phyloP scores from a whole-genome alignment of 2,113 vertebrate species.

The Petrocephalus zakoni region DNA sequence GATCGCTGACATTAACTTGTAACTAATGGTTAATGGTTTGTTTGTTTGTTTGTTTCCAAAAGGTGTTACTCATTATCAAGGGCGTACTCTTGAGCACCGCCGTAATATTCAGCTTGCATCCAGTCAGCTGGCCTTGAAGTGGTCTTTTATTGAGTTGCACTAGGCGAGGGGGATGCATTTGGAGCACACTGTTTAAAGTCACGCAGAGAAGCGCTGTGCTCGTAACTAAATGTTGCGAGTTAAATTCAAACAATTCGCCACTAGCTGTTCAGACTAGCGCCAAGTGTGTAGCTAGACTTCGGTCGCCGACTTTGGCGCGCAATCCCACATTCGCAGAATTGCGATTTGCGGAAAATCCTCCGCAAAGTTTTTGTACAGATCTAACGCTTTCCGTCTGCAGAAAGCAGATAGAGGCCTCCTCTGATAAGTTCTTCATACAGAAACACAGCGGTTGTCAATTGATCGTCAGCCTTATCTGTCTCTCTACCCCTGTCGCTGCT shows the following conservation, averaged over 20 bases:
- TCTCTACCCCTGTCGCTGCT: neutral
- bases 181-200: neutral
- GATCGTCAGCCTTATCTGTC: neutral
- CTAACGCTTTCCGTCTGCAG: neutral
- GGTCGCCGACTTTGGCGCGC: neutral
- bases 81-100: neutral
- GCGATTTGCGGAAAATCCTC: slow-evolving; percentile 5
- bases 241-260: neutral
- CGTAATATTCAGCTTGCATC: neutral
- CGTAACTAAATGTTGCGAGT: neutral
- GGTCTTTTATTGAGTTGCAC: neutral
- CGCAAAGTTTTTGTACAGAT: neutral
- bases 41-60: neutral
- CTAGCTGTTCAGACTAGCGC: neutral
- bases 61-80: neutral
- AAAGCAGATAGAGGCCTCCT: neutral
- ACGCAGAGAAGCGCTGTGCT: neutral
- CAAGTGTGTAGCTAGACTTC: neutral
- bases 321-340: neutral
- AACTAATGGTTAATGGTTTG: neutral
- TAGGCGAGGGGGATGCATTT: neutral
- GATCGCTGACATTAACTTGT: neutral
- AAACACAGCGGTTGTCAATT: slow-evolving; percentile 13
- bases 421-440: slow-evolving; percentile 17
- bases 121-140: neutral